Conservation (phyloP, 1,140 invertebrate genomes). For the Drosophila busckii region DNA sequence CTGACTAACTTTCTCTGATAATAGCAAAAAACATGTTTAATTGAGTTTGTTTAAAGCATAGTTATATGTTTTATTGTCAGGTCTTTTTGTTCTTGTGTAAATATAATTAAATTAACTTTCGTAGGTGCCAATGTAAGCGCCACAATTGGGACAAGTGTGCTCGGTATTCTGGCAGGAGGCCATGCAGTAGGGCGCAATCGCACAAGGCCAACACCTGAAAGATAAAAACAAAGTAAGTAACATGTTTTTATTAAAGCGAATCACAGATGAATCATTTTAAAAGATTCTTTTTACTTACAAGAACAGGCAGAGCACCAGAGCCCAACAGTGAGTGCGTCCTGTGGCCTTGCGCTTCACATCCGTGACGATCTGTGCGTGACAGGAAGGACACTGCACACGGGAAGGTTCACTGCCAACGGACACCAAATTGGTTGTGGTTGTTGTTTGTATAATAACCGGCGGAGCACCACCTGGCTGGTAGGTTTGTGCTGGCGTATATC, state of each 20-base stretch:
- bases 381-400: conserved; percentile 80
- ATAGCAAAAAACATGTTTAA: no score
- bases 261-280: neutral
- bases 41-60: no score
- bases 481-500: conserved; percentile 41
- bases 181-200: conserved; percentile 84
- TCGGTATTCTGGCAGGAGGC: conserved; percentile 83
- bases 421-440: conserved; percentile 28
- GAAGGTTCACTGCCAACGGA: conserved; percentile 79
- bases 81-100: no score
- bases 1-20: no score
- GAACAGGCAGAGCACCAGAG: conserved; percentile 80
- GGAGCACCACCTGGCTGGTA: conserved; percentile 22
- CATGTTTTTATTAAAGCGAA: neutral
- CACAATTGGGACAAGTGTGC: conserved; percentile 86
- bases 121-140: conserved; percentile 82
- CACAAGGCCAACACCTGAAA: conserved; percentile 82
- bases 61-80: no score
- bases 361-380: conserved; percentile 80
- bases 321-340: conserved; percentile 82
- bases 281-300: conserved; percentile 75
- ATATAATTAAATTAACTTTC: conserved; percentile 44
- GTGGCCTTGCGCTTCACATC: conserved; percentile 79
- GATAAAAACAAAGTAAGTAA: neutral
- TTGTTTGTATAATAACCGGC: conserved; percentile 79